Evolutionary conservation across 2,888 invertebrate species (phyloP).

Genomic region (Pristionchus japonicus): DNA sequence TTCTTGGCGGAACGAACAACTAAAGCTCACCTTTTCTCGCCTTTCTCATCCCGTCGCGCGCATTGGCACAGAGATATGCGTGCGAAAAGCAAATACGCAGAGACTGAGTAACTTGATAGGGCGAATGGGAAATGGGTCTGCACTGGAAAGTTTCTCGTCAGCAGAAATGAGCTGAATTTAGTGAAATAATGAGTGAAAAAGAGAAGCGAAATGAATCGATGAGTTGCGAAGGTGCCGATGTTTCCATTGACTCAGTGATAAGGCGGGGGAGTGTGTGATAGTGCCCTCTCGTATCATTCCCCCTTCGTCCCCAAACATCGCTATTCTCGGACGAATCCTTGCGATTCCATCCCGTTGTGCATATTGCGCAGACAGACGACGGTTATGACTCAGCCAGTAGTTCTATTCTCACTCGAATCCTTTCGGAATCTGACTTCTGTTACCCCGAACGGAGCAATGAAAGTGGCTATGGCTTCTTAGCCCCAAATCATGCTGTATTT

Average conservation of each 20-base stretch:
- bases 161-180: too few species aligned
- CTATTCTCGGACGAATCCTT: not conserved
- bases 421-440: too few species aligned
- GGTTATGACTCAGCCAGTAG: too few species aligned
- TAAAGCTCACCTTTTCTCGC: not conserved
- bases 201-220: not conserved
- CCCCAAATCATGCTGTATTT: not conserved
- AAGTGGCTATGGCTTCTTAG: too few species aligned
- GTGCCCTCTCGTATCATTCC: too few species aligned
- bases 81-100: not conserved
- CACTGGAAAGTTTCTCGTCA: not conserved
- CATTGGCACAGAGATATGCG: not conserved
- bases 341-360: too few species aligned
- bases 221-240: not conserved
- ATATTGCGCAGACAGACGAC: too few species aligned
- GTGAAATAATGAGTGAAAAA: not conserved
- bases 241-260: not conserved
- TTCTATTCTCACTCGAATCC: too few species aligned
- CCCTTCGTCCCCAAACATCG: too few species aligned
- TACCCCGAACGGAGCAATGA: too few species aligned
- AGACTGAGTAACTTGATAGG: not conserved
- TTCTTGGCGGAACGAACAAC: not conserved
- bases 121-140: not conserved
- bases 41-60: not conserved
- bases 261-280: not conserved